phyloP scores from a whole-genome alignment of 2,797 vertebrate species.

The Anolis apletophallus region DNA sequence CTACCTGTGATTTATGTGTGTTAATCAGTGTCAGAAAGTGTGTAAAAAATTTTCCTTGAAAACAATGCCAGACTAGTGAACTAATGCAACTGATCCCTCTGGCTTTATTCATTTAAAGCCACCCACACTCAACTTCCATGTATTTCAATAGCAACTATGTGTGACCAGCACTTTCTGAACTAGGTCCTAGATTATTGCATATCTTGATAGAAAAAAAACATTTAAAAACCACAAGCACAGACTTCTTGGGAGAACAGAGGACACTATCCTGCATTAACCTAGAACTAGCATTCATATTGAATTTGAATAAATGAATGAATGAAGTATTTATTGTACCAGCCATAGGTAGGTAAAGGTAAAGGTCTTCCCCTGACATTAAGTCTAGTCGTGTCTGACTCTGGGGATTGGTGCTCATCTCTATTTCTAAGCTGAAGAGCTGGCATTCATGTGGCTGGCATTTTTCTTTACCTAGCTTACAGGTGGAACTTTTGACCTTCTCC shows the following conservation, averaged over 20 bases:
- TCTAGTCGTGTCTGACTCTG: too few species aligned
- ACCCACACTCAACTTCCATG: background rate
- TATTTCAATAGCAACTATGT: background rate
- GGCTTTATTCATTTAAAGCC: background rate
- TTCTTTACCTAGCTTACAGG: too few species aligned
- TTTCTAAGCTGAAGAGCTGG: too few species aligned
- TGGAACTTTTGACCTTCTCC: too few species aligned
- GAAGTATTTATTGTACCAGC: too few species aligned
- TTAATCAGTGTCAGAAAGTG: background rate
- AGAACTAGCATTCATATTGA: conserved; percentile 45
- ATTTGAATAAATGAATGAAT: background rate
- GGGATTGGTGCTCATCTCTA: too few species aligned
- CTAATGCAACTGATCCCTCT: background rate
- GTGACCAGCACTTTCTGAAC: background rate
- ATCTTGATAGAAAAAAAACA: background rate
- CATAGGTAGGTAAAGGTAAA: too few species aligned
- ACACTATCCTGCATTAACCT: conserved; percentile 50
- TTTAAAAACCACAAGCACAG: conserved; percentile 1
- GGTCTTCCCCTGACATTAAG: too few species aligned
- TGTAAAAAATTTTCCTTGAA: background rate
- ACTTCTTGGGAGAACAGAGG: conserved; percentile 48
- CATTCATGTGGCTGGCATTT: too few species aligned
- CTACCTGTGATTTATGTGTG: background rate
- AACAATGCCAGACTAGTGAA: background rate
- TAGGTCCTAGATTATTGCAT: background rate